Conservation (phyloP, 1,140 invertebrate species). For the Mycetomoellerius zeteki region DNA sequence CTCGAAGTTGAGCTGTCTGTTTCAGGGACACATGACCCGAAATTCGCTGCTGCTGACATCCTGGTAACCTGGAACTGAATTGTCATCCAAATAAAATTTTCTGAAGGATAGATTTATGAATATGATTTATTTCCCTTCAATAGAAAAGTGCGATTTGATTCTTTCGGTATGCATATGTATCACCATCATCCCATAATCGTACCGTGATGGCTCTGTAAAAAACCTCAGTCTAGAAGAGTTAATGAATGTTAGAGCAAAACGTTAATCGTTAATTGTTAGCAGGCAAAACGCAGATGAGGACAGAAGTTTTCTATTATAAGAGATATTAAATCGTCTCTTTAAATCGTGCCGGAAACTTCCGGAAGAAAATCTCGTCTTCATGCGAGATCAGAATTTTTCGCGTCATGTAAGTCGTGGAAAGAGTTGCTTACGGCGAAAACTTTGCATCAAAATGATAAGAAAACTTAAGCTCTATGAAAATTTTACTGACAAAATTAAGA, state of each 20-base stretch:
- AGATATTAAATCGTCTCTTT: slow-evolving; percentile 27
- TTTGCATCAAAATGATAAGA: not conserved
- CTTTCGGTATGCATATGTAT: slow-evolving; percentile 9
- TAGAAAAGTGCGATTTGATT: slow-evolving; percentile 23
- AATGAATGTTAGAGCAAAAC: slow-evolving; percentile 83
- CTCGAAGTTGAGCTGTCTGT: slow-evolving; percentile 81
- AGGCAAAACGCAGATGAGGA: slow-evolving; percentile 78
- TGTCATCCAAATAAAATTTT: not conserved
- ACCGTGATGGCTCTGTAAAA: slow-evolving; percentile 68
- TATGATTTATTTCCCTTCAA: not conserved
- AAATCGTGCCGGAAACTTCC: not conserved
- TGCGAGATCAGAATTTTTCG: not conserved
- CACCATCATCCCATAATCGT: slow-evolving; percentile 56
- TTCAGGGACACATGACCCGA: slow-evolving; percentile 84
- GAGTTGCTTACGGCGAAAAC: not conserved
- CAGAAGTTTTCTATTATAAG: slow-evolving; percentile 54
- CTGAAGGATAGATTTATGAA: not conserved
- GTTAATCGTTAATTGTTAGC: slow-evolving; percentile 76
- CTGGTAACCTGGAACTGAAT: slow-evolving; percentile 82
- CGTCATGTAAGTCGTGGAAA: slow-evolving; percentile 2
- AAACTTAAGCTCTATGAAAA: not conserved
- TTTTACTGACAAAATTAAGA: not conserved
- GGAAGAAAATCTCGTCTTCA: not conserved
- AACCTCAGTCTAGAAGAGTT: slow-evolving; percentile 74
- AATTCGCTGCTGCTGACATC: slow-evolving; percentile 73